A percentile compares a stretch with the other conserved stretches of the same genome.
Conservation (phyloP, 2,113 vertebrate species). For the Boulengeromyrus knoepffleri region DNA sequence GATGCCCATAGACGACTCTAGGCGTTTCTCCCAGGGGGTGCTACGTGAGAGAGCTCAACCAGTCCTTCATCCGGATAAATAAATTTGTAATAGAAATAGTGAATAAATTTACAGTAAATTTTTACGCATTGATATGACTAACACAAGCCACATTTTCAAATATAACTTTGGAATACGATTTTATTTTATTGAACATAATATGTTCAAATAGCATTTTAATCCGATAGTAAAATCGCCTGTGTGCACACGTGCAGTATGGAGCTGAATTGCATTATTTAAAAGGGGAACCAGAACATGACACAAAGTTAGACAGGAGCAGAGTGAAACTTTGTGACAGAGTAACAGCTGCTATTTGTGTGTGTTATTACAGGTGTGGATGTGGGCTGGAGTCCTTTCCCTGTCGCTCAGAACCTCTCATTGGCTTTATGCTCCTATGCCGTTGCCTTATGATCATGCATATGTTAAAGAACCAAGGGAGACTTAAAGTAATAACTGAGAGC, state of each 20-base stretch:
- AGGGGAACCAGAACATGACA: background rate
- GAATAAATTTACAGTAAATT: background rate
- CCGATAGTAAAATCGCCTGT: background rate
- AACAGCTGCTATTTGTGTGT: background rate
- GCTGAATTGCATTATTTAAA: background rate
- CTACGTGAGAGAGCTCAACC: background rate
- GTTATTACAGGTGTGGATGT: background rate
- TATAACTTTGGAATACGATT: background rate
- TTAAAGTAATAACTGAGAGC: conserved; percentile 17
- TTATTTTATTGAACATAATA: background rate
- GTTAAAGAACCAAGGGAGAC: background rate
- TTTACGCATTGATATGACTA: background rate
- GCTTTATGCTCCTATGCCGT: background rate
- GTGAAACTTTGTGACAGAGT: background rate
- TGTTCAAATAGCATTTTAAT: background rate
- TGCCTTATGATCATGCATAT: background rate
- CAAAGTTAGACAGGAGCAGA: background rate
- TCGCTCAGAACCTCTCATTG: background rate
- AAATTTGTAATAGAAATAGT: background rate
- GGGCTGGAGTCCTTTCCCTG: background rate
- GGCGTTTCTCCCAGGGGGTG: background rate
- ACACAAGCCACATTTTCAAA: background rate
- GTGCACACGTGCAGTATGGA: background rate
- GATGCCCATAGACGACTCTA: background rate
- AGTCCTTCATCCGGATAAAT: background rate